A percentile compares a stretch with the other conserved stretches of the same genome.
Evolutionary conservation across 2,797 vertebrate species (phyloP).

Genomic region (Rhodeus uyekii): DNA sequence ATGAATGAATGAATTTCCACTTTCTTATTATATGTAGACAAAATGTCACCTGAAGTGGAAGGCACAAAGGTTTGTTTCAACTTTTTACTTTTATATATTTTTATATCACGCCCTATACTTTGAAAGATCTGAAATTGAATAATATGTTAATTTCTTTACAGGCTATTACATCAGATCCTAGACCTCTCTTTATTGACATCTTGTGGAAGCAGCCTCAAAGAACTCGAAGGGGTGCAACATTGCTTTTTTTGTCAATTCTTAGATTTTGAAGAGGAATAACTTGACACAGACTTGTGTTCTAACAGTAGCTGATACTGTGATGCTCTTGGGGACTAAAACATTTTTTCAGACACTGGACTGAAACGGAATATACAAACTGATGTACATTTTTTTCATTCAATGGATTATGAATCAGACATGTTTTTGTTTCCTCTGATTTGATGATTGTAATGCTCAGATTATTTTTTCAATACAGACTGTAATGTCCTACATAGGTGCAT

Average conservation of each 20-base stretch:
- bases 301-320: constrained; percentile 59
- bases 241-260: constrained; percentile 62
- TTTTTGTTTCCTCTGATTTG: constrained; percentile 54
- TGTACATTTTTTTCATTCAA: constrained; percentile 68
- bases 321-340: constrained; percentile 59
- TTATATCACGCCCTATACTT: not conserved
- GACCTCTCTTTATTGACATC: constrained; percentile 77
- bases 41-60: constrained; percentile 18
- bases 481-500: constrained; percentile 24
- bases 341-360: constrained; percentile 61
- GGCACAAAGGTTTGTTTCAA: constrained; percentile 7
- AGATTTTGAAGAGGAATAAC: constrained; percentile 64
- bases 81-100: not conserved
- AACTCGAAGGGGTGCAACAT: constrained; percentile 71
- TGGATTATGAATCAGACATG: constrained; percentile 56
- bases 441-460: constrained; percentile 49
- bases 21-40: constrained; percentile 5
- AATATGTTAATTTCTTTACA: constrained; percentile 80
- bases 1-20: constrained; percentile 9
- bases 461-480: constrained; percentile 40
- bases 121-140: constrained; percentile 60
- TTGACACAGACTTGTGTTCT: constrained; percentile 57
- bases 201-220: constrained; percentile 68
- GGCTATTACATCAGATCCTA: constrained; percentile 77
- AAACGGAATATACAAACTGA: constrained; percentile 65